phyloP scores from a whole-genome alignment of 1,140 invertebrate genomes.

The Meloidogyne floridensis region DNA sequence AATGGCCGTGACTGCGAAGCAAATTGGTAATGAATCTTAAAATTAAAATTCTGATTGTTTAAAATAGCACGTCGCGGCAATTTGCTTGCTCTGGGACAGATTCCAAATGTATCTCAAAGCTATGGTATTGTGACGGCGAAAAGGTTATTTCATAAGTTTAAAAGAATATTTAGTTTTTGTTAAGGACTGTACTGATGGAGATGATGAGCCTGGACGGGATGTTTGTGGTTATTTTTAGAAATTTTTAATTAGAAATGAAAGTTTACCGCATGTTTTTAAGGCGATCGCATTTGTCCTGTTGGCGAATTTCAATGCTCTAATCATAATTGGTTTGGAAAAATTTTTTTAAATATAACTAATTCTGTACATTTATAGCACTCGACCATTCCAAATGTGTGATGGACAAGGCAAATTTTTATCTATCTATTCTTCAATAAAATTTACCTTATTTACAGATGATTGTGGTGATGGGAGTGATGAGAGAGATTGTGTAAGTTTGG shows the following conservation, averaged over 20 bases:
- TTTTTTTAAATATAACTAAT: slow-evolving; percentile 72
- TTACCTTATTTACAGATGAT: slow-evolving; percentile 72
- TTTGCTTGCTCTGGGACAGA: slow-evolving; percentile 87
- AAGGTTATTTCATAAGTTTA: neutral
- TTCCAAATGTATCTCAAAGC: slow-evolving; percentile 92
- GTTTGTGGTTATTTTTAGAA: slow-evolving; percentile 66
- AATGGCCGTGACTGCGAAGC: slow-evolving; percentile 89
- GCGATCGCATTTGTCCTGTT: slow-evolving; percentile 69
- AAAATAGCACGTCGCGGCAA: slow-evolving; percentile 79
- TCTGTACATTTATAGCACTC: slow-evolving; percentile 71
- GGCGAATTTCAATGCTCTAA: slow-evolving; percentile 86
- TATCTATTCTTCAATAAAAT: no score
- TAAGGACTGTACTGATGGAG: slow-evolving; percentile 76
- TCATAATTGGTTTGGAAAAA: slow-evolving; percentile 71
- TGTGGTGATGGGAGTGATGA: slow-evolving; percentile 68
- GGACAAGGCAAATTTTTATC: slow-evolving; percentile 70
- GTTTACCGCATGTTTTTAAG: slow-evolving; percentile 30
- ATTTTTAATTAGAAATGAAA: neutral
- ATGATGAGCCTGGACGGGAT: slow-evolving; percentile 59
- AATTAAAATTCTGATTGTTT: slow-evolving; percentile 66
- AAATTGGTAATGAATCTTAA: slow-evolving; percentile 70
- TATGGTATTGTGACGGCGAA: slow-evolving; percentile 85
- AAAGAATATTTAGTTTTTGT: slow-evolving; percentile 67
- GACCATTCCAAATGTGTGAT: slow-evolving; percentile 87
- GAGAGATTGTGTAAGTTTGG: slow-evolving; percentile 54